phyloP scores from a whole-genome alignment of 2,888 invertebrate species.

The Uropetala carovei region DNA sequence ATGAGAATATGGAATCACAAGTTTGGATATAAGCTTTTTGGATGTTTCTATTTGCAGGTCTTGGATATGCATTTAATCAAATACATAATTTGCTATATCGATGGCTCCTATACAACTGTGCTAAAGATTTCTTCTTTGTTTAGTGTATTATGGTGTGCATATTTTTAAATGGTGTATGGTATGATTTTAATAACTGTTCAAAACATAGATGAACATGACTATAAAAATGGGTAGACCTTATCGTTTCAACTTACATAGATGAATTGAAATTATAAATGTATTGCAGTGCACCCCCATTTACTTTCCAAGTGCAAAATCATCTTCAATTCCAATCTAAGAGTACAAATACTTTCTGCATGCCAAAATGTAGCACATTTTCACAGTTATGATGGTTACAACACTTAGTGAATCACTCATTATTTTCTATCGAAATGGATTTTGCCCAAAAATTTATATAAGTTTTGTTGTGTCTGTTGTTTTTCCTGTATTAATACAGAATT shows the following conservation, averaged over 20 bases:
- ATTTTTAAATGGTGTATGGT: slow-evolving; percentile 61
- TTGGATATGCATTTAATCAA: slow-evolving; percentile 54
- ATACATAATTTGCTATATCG: slow-evolving; percentile 56
- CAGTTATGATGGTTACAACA: not conserved
- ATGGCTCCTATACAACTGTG: slow-evolving; percentile 57
- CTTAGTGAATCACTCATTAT: slow-evolving; percentile 31
- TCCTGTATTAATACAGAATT: not conserved
- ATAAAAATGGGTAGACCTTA: slow-evolving; percentile 49
- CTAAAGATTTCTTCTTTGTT: slow-evolving; percentile 56
- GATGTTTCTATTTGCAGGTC: slow-evolving; percentile 59
- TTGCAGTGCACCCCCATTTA: slow-evolving; percentile 56
- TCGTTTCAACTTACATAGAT: slow-evolving; percentile 33
- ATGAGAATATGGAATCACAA: slow-evolving; percentile 45
- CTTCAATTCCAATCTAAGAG: slow-evolving; percentile 65
- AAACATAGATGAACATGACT: slow-evolving; percentile 49
- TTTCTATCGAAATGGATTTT: not conserved
- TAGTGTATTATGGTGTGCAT: slow-evolving; percentile 53
- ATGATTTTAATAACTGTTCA: slow-evolving; percentile 49
- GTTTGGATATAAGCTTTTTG: slow-evolving; percentile 51
- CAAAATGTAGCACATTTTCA: slow-evolving; percentile 38
- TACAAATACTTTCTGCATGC: slow-evolving; percentile 65
- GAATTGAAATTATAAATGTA: slow-evolving; percentile 55
- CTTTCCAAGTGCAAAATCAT: slow-evolving; percentile 42
- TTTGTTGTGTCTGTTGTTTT: slow-evolving; percentile 11
- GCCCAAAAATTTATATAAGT: not conserved